These are phyloP conservation scores for Anolis apletophallus DNA, from an alignment of 2,797 vertebrate species.

Conservation along the genomic window DNA sequence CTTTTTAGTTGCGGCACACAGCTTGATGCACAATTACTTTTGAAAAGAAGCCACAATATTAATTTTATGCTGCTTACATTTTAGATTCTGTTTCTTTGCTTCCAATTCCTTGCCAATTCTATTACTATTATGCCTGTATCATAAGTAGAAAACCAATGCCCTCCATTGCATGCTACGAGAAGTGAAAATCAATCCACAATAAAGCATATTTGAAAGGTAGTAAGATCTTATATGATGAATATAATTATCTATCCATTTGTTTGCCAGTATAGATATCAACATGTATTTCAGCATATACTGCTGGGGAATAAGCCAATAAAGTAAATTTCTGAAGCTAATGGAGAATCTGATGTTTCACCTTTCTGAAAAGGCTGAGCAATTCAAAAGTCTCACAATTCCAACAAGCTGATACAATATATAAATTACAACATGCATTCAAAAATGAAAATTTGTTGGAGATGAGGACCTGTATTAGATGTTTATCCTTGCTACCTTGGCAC, in stretches of 20 bases:
- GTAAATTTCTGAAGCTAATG: background rate
- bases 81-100: conserved; percentile 23
- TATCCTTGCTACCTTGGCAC: background rate
- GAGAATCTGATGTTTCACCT: background rate
- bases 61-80: conserved; percentile 32
- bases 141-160: conserved; percentile 44
- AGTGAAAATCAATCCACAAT: conserved; percentile 44
- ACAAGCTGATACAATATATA: too few species aligned
- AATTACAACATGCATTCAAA: too few species aligned
- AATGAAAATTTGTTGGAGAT: too few species aligned
- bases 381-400: too few species aligned
- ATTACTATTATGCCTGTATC: conserved; percentile 7
- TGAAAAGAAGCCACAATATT: conserved; percentile 38
- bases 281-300: background rate
- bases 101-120: conserved; percentile 22
- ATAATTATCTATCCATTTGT: conserved; percentile 30
- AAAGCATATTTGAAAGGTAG: conserved; percentile 53
- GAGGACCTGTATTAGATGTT: background rate
- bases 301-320: background rate
- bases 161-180: conserved; percentile 30
- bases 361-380: conserved; percentile 24
- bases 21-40: conserved; percentile 50
- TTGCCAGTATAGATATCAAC: background rate
- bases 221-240: conserved; percentile 35
- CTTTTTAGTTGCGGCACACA: conserved; percentile 14